Conservation (phyloP, 2,797 vertebrate species). For the Pseudomugil gertrudae region DNA sequence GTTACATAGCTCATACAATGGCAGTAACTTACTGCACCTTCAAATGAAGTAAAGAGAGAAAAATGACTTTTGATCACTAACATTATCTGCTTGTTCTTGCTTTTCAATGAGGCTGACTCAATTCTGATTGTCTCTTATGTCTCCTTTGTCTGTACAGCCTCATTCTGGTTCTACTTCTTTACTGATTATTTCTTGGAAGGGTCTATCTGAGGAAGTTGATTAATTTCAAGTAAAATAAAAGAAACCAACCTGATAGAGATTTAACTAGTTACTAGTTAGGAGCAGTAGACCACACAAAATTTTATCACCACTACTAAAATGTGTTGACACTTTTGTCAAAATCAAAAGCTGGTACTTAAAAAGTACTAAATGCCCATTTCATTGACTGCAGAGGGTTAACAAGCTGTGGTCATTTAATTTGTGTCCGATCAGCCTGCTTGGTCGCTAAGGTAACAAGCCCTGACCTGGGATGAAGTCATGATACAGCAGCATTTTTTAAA, state of each 20-base stretch:
- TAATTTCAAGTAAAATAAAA: too few relatives aligned
- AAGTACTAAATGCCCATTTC: background rate
- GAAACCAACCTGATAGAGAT: too few relatives aligned
- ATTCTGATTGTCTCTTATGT: background rate
- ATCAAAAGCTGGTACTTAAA: background rate
- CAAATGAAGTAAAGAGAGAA: background rate
- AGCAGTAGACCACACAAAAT: too few relatives aligned
- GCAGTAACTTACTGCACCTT: background rate
- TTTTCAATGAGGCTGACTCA: background rate
- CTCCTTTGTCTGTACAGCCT: background rate
- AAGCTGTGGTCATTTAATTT: background rate
- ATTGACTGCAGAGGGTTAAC: background rate
- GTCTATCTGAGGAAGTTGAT: too few relatives aligned
- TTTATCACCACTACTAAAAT: background rate
- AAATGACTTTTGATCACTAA: background rate
- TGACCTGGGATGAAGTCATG: background rate
- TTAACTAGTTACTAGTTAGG: too few relatives aligned
- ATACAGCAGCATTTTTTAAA: background rate
- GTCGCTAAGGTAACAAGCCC: background rate
- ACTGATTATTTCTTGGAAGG: too few relatives aligned
- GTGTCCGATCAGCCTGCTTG: background rate
- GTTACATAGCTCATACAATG: background rate
- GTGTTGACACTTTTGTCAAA: background rate
- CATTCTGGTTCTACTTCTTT: too few relatives aligned
- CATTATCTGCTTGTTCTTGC: background rate